Conservation (phyloP, 2,888 invertebrate genomes). For the Platycnemis pennipes region DNA sequence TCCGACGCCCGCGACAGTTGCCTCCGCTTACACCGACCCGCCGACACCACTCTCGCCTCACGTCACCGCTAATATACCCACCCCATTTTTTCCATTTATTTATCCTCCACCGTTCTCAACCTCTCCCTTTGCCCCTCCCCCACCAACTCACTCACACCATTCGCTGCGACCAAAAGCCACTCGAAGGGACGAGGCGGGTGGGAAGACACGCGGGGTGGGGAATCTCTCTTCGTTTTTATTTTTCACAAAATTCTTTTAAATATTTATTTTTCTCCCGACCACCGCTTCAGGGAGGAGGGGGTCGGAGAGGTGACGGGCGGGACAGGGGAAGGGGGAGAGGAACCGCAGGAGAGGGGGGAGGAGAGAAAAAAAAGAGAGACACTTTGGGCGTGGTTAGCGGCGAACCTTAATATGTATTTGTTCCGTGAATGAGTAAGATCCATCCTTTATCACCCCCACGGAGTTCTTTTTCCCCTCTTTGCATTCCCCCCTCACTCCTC, state of each 20-base stretch:
- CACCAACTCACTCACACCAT: background rate
- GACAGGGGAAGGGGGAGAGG: background rate
- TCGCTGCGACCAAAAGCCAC: constrained; percentile 49
- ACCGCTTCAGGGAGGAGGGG: background rate
- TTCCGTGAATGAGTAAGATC: constrained; percentile 50
- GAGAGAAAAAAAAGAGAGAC: background rate
- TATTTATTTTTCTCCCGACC: background rate
- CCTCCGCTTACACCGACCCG: background rate
- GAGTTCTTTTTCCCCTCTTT: background rate
- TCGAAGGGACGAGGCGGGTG: background rate
- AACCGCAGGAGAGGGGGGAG: background rate
- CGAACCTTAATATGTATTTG: constrained; percentile 63
- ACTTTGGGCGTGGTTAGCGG: constrained; percentile 55
- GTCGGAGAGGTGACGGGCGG: background rate
- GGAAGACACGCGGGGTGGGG: background rate
- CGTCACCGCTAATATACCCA: constrained; percentile 62
- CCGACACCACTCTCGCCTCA: constrained; percentile 16
- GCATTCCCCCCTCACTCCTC: background rate
- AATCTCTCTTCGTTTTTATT: background rate
- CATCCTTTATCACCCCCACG: background rate
- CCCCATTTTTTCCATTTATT: constrained; percentile 42
- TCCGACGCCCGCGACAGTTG: background rate
- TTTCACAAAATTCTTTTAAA: background rate
- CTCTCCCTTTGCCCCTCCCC: background rate
- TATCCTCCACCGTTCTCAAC: background rate